Evolutionary conservation across 1,140 invertebrate genomes (phyloP).

Genomic region (Hormaphis cornu): DNA sequence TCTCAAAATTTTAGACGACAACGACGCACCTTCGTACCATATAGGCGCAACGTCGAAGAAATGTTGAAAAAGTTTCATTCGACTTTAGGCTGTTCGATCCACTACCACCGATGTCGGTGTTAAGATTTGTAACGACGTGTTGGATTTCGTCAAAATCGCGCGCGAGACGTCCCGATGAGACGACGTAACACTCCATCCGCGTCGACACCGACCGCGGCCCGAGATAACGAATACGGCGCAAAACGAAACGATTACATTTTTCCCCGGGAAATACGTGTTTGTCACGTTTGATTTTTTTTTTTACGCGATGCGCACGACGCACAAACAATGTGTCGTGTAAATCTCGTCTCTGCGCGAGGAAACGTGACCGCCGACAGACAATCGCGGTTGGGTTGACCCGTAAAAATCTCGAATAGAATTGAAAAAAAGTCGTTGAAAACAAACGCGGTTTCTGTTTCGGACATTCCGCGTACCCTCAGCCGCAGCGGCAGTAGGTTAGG

Average conservation of each 20-base stretch:
- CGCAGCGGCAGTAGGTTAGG: too few species aligned
- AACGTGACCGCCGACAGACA: constrained; percentile 18
- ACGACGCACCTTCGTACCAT: too few species aligned
- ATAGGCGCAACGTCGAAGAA: background rate
- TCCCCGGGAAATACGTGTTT: constrained; percentile 6
- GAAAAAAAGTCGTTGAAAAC: background rate
- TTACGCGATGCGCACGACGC: background rate
- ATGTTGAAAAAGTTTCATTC: too few species aligned
- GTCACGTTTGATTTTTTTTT: too few species aligned
- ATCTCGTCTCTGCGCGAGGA: background rate
- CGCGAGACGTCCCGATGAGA: too few species aligned
- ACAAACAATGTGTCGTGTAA: background rate
- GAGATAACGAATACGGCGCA: background rate
- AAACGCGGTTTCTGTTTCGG: too few species aligned
- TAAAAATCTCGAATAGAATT: background rate
- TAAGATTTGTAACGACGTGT: too few species aligned
- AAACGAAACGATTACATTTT: background rate
- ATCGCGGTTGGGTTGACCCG: background rate
- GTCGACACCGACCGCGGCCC: background rate
- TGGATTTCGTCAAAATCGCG: too few species aligned
- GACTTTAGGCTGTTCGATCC: too few species aligned
- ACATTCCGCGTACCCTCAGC: too few species aligned
- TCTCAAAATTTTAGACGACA: too few species aligned
- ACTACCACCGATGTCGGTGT: too few species aligned
- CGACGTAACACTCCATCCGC: constrained; percentile 9